Conservation (phyloP, 1,140 invertebrate species). For the Tribolium madens region DNA sequence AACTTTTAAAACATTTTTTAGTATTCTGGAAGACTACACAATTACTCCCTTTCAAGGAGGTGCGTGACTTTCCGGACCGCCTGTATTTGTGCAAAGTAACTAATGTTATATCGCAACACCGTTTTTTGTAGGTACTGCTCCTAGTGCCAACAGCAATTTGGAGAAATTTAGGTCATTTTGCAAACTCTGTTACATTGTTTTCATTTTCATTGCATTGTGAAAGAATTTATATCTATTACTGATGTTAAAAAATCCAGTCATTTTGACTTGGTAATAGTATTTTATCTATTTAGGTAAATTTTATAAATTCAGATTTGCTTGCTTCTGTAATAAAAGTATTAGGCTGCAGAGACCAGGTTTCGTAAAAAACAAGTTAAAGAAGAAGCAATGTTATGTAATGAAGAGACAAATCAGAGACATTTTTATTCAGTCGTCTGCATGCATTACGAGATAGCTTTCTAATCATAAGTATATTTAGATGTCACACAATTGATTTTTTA, state of each 20-base stretch:
- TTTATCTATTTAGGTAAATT: no score
- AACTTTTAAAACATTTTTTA: no score
- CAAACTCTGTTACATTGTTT: not conserved
- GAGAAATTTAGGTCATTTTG: not conserved
- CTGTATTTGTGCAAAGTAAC: not conserved
- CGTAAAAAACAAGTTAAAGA: not conserved
- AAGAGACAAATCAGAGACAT: not conserved
- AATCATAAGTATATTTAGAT: conserved; percentile 32
- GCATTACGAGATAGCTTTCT: conserved; percentile 35
- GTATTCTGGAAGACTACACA: no score
- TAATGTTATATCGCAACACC: not conserved
- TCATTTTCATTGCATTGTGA: not conserved
- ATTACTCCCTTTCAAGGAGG: no score
- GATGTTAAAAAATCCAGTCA: no score
- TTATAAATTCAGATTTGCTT: no score
- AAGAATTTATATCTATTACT: not conserved
- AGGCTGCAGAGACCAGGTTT: not conserved
- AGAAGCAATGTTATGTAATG: not conserved
- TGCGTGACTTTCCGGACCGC: no score
- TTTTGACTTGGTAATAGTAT: no score
- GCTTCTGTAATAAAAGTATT: no score
- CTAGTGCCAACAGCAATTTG: not conserved
- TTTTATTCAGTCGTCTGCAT: conserved; percentile 16
- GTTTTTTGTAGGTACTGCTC: not conserved
- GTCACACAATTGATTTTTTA: conserved; percentile 31